A percentile compares a stretch with the other conserved stretches of the same genome.
Evolutionary conservation across 2,888 invertebrate species (phyloP).

Genomic region (Harmothoe impar): DNA sequence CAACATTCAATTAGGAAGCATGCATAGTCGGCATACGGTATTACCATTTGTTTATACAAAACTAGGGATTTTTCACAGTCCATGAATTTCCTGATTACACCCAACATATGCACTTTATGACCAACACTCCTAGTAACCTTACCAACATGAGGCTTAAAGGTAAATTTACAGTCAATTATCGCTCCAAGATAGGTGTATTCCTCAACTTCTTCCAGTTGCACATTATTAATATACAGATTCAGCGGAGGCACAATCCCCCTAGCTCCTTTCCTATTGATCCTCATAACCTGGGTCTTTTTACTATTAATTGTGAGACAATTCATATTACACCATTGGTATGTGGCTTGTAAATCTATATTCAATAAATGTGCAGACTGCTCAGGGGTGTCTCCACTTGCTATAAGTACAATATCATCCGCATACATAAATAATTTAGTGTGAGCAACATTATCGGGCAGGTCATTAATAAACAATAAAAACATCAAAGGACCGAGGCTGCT

Average conservation of each 20-base stretch:
- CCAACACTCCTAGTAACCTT: no score
- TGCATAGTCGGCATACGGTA: not conserved
- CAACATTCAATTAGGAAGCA: not conserved
- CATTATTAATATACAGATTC: no score
- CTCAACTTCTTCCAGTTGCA: no score
- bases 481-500: not conserved
- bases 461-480: conserved; percentile 6
- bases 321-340: not conserved
- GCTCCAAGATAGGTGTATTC: no score
- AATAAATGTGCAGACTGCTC: not conserved
- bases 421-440: not conserved
- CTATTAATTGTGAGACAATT: not conserved
- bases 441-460: not conserved
- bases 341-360: not conserved
- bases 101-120: no score
- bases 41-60: not conserved
- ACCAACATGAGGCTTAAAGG: no score
- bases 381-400: not conserved
- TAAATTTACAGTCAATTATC: no score
- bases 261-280: no score
- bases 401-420: not conserved
- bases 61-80: not conserved
- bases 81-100: not conserved
- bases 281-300: not conserved
- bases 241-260: no score